Percentiles rank a stretch among this genome's conserved stretches.
phyloP scores from a whole-genome alignment of 92 coral and sea anemone species.

The Chrysogorgia sp. region DNA sequence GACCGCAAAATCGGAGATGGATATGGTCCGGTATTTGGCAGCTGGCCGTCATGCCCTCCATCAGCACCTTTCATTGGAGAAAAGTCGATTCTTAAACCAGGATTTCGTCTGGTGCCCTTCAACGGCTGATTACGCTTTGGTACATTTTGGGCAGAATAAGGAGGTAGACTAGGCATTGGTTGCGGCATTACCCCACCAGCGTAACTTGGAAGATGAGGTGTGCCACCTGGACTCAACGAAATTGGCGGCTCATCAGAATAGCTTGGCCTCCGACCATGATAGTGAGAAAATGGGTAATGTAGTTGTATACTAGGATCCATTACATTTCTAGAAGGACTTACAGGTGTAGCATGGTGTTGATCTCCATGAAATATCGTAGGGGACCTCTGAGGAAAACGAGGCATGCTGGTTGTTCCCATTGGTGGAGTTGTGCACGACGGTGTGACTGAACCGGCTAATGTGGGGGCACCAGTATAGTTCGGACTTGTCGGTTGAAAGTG shows the following conservation, averaged over 20 bases:
- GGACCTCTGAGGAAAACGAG: slow-evolving; percentile 68
- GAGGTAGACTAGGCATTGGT: slow-evolving; percentile 76
- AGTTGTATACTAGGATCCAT: slow-evolving; percentile 75
- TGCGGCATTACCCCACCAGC: slow-evolving; percentile 72
- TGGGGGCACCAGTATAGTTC: slow-evolving; percentile 77
- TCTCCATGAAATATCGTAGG: slow-evolving; percentile 83
- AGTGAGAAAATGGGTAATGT: slow-evolving; percentile 72
- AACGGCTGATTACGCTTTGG: slow-evolving; percentile 66
- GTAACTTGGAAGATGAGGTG: slow-evolving; percentile 88
- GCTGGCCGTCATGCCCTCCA: slow-evolving; percentile 62
- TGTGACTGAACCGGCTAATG: slow-evolving; percentile 81
- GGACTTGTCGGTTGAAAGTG: slow-evolving; percentile 86
- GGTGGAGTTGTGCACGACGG: slow-evolving; percentile 96
- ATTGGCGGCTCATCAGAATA: slow-evolving; percentile 80
- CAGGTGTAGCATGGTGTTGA: slow-evolving; percentile 71
- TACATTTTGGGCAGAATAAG: slow-evolving; percentile 69
- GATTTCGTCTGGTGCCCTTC: slow-evolving; percentile 68
- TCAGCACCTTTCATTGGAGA: slow-evolving; percentile 61
- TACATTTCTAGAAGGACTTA: slow-evolving; percentile 77
- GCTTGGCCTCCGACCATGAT: slow-evolving; percentile 45
- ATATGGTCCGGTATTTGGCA: slow-evolving; percentile 49
- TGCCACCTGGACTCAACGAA: slow-evolving; percentile 81
- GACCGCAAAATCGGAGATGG: slow-evolving; percentile 51
- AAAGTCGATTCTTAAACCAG: slow-evolving; percentile 57
- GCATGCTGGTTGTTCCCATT: slow-evolving; percentile 72